Evolutionary conservation across 1,140 invertebrate species (phyloP).

Genomic region (Nasonia giraulti): DNA sequence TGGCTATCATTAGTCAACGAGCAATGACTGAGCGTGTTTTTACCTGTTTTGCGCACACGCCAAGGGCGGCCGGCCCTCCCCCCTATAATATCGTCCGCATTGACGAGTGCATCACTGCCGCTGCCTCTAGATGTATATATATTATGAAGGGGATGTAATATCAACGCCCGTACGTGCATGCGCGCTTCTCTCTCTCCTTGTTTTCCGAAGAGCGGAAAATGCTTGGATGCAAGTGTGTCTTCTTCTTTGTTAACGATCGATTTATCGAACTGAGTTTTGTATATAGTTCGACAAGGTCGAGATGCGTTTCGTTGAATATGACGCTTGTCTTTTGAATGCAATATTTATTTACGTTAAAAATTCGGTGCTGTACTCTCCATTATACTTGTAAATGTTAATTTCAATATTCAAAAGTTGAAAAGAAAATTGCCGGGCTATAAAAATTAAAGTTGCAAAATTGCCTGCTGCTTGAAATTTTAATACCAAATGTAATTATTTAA

Average conservation of each 20-base stretch:
- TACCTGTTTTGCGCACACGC: conserved; percentile 34
- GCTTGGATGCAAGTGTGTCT: not conserved
- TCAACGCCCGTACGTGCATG: conserved; percentile 47
- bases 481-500: too few species aligned
- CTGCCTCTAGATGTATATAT: not conserved
- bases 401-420: too few species aligned
- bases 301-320: not conserved
- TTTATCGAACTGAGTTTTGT: not conserved
- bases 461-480: too few species aligned
- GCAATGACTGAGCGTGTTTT: conserved; percentile 66
- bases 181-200: conserved; percentile 50
- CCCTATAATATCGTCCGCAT: not conserved
- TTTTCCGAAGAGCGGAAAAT: not conserved
- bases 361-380: not conserved
- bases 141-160: conserved; percentile 45
- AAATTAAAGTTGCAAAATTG: too few species aligned
- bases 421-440: too few species aligned
- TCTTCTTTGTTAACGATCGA: not conserved
- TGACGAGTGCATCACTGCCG: conserved; percentile 31
- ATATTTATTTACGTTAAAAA: not conserved
- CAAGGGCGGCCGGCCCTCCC: not conserved
- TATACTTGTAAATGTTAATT: too few species aligned
- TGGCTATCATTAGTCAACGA: conserved; percentile 61
- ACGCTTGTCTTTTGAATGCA: not conserved
- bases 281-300: not conserved